Evolutionary conservation across 2,113 vertebrate species (phyloP).

Genomic region (Poeciliopsis prolifica): DNA sequence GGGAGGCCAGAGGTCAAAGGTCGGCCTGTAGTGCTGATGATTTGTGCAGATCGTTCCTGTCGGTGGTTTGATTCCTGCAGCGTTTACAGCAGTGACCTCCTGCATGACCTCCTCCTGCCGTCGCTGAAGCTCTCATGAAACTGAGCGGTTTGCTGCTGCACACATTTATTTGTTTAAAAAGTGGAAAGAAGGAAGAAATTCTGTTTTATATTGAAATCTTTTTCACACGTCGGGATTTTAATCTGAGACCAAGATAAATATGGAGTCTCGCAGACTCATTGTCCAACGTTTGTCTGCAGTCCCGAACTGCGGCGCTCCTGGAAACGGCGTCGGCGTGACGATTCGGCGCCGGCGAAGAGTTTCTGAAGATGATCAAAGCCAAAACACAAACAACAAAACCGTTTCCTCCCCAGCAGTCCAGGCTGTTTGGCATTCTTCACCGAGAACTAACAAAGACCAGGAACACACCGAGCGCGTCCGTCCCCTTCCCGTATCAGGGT

Average conservation of each 20-base stretch:
- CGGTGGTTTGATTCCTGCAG: too few species aligned
- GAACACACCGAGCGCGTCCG: conserved; percentile 50
- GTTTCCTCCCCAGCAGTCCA: conserved; percentile 40
- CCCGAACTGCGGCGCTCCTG: conserved; percentile 42
- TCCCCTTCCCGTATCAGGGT: conserved; percentile 55
- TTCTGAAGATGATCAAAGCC: conserved; percentile 60
- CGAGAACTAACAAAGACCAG: conserved; percentile 70
- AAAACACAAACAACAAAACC: conserved; percentile 54
- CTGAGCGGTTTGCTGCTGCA: conserved; percentile 55
- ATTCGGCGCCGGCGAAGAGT: conserved; percentile 48
- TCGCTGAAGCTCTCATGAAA: conserved; percentile 21
- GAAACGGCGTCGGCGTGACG: conserved; percentile 46
- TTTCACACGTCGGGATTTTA: conserved; percentile 24
- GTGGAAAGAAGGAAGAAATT: conserved; percentile 54
- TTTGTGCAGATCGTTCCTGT: too few species aligned
- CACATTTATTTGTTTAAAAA: conserved; percentile 70
- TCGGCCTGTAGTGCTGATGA: too few species aligned
- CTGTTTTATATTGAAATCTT: conserved; percentile 39
- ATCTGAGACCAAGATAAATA: conserved; percentile 46
- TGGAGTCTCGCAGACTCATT: conserved; percentile 36
- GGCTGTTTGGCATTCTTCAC: conserved; percentile 60
- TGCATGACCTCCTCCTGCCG: too few species aligned
- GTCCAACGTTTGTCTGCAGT: conserved; percentile 41
- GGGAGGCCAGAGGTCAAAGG: too few species aligned
- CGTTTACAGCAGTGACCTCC: too few species aligned